phyloP scores from a whole-genome alignment of 2,888 invertebrate genomes.

The Melinaea marsaeus region DNA sequence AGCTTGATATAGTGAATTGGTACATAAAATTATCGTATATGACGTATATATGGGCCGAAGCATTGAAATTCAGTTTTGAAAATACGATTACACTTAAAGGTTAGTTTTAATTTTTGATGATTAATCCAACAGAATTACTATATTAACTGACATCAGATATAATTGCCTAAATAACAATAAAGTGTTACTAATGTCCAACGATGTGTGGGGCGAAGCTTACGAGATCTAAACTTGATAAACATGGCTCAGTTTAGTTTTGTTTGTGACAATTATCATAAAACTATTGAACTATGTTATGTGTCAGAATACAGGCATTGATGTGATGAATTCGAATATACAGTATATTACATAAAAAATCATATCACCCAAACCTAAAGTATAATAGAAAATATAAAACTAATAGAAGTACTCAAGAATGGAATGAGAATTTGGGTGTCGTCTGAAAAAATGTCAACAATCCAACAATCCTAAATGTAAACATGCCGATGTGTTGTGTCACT shows the following conservation, averaged over 20 bases:
- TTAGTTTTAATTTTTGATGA: background rate
- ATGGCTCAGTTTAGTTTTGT: background rate
- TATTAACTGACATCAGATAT: background rate
- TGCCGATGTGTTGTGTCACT: constrained; percentile 66
- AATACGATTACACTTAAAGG: too few relatives aligned
- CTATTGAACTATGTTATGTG: background rate
- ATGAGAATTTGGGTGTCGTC: constrained; percentile 22
- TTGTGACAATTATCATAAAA: background rate
- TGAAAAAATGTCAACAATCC: constrained; percentile 54
- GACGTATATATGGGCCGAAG: too few relatives aligned
- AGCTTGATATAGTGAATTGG: background rate
- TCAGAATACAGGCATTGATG: background rate
- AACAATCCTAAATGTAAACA: constrained; percentile 67
- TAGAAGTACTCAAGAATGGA: background rate
- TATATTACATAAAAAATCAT: too few relatives aligned
- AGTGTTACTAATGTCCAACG: background rate
- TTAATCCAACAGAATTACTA: background rate
- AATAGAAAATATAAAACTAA: background rate
- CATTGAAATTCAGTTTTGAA: too few relatives aligned
- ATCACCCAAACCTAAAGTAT: too few relatives aligned
- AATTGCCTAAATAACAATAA: constrained; percentile 1
- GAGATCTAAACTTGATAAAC: background rate
- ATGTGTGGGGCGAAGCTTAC: background rate
- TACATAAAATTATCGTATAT: too few relatives aligned
- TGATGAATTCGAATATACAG: too few relatives aligned